Evolutionary conservation across 2,797 vertebrate species (phyloP).

Genomic region (Myotis findleyi): DNA sequence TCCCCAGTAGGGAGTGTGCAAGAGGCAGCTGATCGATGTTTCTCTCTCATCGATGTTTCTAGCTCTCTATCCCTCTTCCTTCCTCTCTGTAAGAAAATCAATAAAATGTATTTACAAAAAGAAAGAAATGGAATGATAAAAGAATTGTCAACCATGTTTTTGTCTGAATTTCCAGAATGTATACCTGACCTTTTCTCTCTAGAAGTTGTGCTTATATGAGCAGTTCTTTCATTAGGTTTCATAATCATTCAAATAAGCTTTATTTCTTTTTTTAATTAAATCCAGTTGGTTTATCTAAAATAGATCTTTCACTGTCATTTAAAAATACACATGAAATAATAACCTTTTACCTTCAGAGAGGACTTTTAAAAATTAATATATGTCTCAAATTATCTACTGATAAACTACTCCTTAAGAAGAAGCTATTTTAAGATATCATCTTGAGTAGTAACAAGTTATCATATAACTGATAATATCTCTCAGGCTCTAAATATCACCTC

Average conservation of each 20-base stretch:
- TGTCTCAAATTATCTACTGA: not conserved
- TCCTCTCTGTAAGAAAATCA: too few species aligned
- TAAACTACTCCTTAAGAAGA: not conserved
- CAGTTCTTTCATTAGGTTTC: not conserved
- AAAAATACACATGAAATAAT: slow-evolving; percentile 19
- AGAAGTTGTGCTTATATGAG: not conserved
- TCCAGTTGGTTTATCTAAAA: not conserved
- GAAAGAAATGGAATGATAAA: not conserved
- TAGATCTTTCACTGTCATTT: not conserved
- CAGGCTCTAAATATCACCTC: not conserved
- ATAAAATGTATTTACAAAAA: too few species aligned
- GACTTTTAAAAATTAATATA: not conserved
- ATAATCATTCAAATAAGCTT: not conserved
- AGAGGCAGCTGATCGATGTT: too few species aligned
- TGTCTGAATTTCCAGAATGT: not conserved
- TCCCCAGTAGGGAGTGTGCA: too few species aligned
- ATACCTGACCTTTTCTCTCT: not conserved
- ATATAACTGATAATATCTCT: not conserved
- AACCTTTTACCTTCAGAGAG: not conserved
- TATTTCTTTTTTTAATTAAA: slow-evolving; percentile 37
- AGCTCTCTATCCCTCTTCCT: too few species aligned
- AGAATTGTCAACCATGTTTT: not conserved
- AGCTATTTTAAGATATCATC: not conserved
- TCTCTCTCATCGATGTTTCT: too few species aligned
- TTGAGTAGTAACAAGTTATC: not conserved